phyloP scores from a whole-genome alignment of 1,140 invertebrate species.

The Drosophila seguyi region DNA sequence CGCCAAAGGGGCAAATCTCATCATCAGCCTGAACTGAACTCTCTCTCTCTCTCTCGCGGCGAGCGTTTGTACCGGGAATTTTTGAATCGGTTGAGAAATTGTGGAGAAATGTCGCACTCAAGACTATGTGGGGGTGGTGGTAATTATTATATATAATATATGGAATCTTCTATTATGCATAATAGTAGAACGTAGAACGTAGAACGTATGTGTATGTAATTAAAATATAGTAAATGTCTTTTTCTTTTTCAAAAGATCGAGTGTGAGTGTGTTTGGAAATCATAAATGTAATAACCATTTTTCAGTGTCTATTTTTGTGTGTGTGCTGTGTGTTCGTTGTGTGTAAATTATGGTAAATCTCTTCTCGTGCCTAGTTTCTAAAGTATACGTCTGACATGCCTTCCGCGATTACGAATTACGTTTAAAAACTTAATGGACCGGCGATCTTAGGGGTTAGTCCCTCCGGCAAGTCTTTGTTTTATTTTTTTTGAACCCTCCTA shows the following conservation, averaged over 20 bases:
- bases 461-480: conserved; percentile 12
- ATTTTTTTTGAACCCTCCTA: not conserved
- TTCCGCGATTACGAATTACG: conserved; percentile 15
- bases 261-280: not conserved
- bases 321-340: conserved; percentile 6
- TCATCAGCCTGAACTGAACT: conserved; percentile 20
- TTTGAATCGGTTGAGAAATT: not conserved
- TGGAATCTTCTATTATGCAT: conserved; percentile 67
- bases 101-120: conserved; percentile 3
- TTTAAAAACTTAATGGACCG: conserved; percentile 29
- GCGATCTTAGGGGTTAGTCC: not conserved
- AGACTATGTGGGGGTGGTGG: conserved; percentile 1
- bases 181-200: conserved; percentile 16
- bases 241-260: conserved; percentile 62
- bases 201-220: conserved; percentile 25
- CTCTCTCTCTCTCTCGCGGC: too few species aligned
- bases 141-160: conserved; percentile 38
- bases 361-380: conserved; percentile 22
- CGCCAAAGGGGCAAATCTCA: conserved; percentile 25
- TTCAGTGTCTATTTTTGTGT: not conserved
- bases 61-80: not conserved
- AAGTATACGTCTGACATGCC: conserved; percentile 8
- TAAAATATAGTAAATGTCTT: conserved; percentile 75
- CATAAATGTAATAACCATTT: conserved; percentile 7
- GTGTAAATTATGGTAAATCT: conserved; percentile 20